A percentile compares a stretch with the other conserved stretches of the same genome.
Evolutionary conservation across 2,888 invertebrate species (phyloP).

Genomic region (Eristalis arbustorum): DNA sequence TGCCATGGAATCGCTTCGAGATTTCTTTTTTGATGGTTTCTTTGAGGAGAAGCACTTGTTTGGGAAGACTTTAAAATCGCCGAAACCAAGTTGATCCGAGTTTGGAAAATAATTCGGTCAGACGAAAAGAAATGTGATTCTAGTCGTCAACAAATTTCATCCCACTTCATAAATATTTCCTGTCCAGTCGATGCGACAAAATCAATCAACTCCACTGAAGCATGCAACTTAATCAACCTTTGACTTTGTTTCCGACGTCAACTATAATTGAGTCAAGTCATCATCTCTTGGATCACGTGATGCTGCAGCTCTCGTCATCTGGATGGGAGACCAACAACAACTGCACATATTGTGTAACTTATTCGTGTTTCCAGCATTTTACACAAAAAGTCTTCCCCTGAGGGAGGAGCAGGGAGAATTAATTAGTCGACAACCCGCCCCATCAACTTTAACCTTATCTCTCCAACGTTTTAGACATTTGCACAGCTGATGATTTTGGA

Average conservation of each 20-base stretch:
- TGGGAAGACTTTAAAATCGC: neutral
- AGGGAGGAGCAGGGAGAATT: neutral
- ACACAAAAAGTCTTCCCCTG: neutral
- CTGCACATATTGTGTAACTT: too few species aligned
- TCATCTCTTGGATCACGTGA: neutral
- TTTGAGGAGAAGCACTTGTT: neutral
- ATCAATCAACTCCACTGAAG: neutral
- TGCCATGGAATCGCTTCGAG: neutral
- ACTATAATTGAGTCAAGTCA: neutral
- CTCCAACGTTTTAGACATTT: neutral
- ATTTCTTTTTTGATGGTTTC: neutral
- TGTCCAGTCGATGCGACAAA: neutral
- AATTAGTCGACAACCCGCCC: neutral
- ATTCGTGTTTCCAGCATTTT: neutral
- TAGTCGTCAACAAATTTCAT: neutral
- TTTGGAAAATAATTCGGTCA: neutral
- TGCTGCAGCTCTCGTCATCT: neutral
- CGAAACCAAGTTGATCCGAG: neutral
- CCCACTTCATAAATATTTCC: neutral
- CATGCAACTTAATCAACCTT: neutral
- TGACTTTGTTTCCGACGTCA: neutral
- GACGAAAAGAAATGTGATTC: neutral
- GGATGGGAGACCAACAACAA: too few species aligned
- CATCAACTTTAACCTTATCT: neutral
- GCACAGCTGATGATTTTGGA: neutral